A percentile compares a stretch with the other conserved stretches of the same genome.
Evolutionary conservation across 2,888 invertebrate species (phyloP).

Genomic region (Troilus luridus): DNA sequence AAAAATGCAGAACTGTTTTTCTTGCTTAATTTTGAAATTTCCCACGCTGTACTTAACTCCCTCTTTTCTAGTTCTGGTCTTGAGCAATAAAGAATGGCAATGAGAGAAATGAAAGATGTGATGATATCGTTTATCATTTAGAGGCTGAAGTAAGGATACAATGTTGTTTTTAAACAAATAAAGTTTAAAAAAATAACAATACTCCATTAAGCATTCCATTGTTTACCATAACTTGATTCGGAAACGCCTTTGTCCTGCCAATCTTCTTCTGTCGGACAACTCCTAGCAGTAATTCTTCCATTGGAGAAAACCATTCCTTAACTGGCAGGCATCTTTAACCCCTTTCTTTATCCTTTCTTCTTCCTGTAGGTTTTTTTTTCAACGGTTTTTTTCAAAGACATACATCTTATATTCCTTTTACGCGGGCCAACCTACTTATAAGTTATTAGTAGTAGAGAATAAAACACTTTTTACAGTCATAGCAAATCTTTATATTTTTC

Average conservation of each 20-base stretch:
- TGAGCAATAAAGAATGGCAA: too few relatives aligned
- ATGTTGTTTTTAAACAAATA: too few relatives aligned
- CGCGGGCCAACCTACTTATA: neutral
- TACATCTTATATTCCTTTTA: neutral
- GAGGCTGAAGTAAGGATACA: too few relatives aligned
- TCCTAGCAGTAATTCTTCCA: neutral
- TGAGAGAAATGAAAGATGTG: too few relatives aligned
- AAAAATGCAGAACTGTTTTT: too few relatives aligned
- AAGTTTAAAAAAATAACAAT: too few relatives aligned
- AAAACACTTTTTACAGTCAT: neutral
- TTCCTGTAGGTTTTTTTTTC: too few relatives aligned
- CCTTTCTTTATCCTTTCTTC: neutral
- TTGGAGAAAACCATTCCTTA: neutral
- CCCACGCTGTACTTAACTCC: too few relatives aligned
- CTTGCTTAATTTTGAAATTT: too few relatives aligned
- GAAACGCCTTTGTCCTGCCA: neutral
- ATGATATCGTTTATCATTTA: too few relatives aligned
- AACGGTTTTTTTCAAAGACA: neutral
- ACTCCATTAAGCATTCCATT: neutral
- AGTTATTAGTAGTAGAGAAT: neutral
- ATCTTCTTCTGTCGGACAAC: neutral
- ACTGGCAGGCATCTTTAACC: neutral
- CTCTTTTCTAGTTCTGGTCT: too few relatives aligned
- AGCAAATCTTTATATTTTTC: neutral
- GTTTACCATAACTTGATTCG: neutral